These are phyloP conservation scores for Cantharis flavilabris DNA, from an alignment of 2,888 invertebrate genomes.

Conservation along the genomic window DNA sequence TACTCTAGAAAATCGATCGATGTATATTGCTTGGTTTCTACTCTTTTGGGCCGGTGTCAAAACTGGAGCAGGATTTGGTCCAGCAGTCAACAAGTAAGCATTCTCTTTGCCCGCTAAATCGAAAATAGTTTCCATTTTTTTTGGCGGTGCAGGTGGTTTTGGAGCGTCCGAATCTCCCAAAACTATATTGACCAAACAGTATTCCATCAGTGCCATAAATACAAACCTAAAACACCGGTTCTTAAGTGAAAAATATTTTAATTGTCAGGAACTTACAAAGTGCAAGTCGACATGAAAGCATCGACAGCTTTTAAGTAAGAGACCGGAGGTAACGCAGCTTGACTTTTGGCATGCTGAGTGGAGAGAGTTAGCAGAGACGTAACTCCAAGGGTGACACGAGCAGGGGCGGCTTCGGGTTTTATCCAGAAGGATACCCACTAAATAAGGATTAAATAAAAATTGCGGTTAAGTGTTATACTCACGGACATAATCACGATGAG, in stretches of 20 bases:
- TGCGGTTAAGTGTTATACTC: slow-evolving; percentile 52
- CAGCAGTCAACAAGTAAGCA: slow-evolving; percentile 51
- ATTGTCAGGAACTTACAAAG: slow-evolving; percentile 65
- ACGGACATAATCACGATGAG: slow-evolving; percentile 94
- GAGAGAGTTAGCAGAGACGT: slow-evolving; percentile 87
- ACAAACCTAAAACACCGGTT: slow-evolving; percentile 67
- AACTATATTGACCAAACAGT: slow-evolving; percentile 86
- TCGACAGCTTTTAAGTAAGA: slow-evolving; percentile 93
- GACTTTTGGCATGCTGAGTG: slow-evolving; percentile 92
- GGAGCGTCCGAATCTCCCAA: slow-evolving; percentile 73
- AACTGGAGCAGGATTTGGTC: slow-evolving; percentile 49
- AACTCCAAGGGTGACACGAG: slow-evolving; percentile 89
- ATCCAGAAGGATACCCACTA: slow-evolving; percentile 96
- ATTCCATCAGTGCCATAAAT: slow-evolving; percentile 93
- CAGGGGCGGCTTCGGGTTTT: slow-evolving; percentile 92
- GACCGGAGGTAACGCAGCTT: slow-evolving; percentile 90
- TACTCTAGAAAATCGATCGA: slow-evolving; percentile 72
- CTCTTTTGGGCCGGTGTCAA: slow-evolving; percentile 64
- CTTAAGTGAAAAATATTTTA: background rate
- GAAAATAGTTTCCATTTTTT: slow-evolving; percentile 60
- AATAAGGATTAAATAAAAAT: slow-evolving; percentile 33
- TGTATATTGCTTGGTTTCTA: slow-evolving; percentile 68
- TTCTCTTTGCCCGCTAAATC: slow-evolving; percentile 59
- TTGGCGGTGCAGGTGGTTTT: slow-evolving; percentile 60
- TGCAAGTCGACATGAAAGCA: slow-evolving; percentile 91